Percentiles rank a stretch among this genome's conserved stretches.
These are phyloP conservation scores for Calephelis nemesis DNA, from an alignment of 1,140 invertebrate genomes.

Conservation along the genomic window DNA sequence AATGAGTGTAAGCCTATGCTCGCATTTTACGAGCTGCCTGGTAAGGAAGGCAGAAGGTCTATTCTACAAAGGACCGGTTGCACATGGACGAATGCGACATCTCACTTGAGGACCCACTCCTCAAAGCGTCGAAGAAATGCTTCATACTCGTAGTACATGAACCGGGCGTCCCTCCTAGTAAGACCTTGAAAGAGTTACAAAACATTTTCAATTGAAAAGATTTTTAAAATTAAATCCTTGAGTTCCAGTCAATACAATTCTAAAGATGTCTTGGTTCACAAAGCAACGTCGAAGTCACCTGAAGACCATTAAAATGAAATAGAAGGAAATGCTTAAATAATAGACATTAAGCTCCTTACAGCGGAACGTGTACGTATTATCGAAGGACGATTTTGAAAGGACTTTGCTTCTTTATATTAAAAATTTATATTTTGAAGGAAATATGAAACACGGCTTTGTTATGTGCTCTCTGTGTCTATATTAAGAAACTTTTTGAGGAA, in stretches of 20 bases:
- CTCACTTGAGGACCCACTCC: too few species aligned
- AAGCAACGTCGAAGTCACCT: constrained; percentile 31
- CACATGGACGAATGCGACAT: too few species aligned
- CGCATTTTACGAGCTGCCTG: too few species aligned
- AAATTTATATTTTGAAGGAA: background rate
- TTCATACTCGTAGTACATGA: too few species aligned
- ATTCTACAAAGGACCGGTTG: too few species aligned
- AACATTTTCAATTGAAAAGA: background rate
- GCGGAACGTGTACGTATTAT: constrained; percentile 24
- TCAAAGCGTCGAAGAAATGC: too few species aligned
- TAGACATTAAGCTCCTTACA: constrained; percentile 43
- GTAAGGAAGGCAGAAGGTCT: too few species aligned
- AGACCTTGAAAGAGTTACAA: background rate
- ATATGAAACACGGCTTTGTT: background rate
- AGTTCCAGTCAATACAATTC: constrained; percentile 6
- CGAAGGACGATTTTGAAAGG: constrained; percentile 16
- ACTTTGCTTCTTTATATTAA: constrained; percentile 7
- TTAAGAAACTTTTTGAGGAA: too few species aligned
- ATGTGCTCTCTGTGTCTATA: background rate
- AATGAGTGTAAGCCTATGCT: too few species aligned
- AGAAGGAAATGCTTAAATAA: constrained; percentile 44
- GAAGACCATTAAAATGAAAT: constrained; percentile 38
- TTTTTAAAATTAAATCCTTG: constrained; percentile 3
- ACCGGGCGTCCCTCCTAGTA: too few species aligned
- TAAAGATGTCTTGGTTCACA: constrained; percentile 26